Evolutionary conservation across 2,888 invertebrate species (phyloP).

Genomic region (Megaustenia siamemsis): DNA sequence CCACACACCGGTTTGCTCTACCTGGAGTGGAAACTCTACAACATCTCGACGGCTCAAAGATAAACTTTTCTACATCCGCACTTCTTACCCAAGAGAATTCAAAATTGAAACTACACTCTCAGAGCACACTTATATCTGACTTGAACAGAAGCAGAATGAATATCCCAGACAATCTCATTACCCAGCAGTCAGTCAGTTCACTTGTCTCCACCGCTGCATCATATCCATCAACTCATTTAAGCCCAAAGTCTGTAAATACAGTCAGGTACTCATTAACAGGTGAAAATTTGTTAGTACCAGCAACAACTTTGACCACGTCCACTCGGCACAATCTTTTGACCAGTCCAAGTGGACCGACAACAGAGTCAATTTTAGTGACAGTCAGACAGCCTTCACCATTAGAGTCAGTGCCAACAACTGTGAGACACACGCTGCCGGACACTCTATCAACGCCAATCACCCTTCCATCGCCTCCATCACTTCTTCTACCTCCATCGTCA

Average conservation of each 20-base stretch:
- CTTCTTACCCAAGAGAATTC: not conserved
- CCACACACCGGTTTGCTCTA: slow-evolving; percentile 17
- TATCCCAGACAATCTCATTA: slow-evolving; percentile 6
- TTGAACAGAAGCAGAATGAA: slow-evolving; percentile 4
- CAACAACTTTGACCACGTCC: slow-evolving; percentile 23
- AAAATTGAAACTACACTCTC: slow-evolving; percentile 24
- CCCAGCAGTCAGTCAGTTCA: slow-evolving; percentile 14
- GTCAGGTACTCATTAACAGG: slow-evolving; percentile 38
- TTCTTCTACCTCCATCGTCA: slow-evolving; percentile 32
- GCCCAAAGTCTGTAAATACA: slow-evolving; percentile 2
- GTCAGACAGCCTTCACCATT: slow-evolving; percentile 49
- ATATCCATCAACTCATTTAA: not conserved
- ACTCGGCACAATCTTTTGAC: slow-evolving; percentile 40
- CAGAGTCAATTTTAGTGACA: slow-evolving; percentile 47
- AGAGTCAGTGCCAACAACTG: slow-evolving; percentile 51
- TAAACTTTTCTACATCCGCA: not conserved
- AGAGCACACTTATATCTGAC: not conserved
- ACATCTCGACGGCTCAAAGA: not conserved
- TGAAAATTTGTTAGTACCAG: slow-evolving; percentile 2
- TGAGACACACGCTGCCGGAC: slow-evolving; percentile 52
- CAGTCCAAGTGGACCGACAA: not conserved
- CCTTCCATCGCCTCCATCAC: slow-evolving; percentile 38
- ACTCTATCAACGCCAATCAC: slow-evolving; percentile 41
- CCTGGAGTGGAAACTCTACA: slow-evolving; percentile 26
- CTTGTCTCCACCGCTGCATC: not conserved